Conservation (phyloP, 2,797 vertebrate genomes). For the Spinus pinus region DNA sequence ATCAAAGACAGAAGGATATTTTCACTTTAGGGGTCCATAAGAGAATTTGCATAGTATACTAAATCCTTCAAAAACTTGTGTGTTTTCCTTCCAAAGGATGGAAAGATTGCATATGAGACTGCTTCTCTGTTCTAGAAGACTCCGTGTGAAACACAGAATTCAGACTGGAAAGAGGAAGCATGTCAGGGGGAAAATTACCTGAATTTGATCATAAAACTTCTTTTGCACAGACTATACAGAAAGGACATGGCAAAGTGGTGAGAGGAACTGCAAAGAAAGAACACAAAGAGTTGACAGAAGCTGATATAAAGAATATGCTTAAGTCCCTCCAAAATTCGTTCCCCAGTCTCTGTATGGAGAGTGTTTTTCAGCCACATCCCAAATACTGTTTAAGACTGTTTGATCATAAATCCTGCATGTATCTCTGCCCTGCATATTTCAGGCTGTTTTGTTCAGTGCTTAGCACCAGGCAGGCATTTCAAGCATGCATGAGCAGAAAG, state of each 20-base stretch:
- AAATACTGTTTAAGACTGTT: not conserved
- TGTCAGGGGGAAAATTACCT: not conserved
- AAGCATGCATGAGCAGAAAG: not conserved
- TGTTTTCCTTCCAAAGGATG: not conserved
- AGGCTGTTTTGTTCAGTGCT: not conserved
- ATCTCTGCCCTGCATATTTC: not conserved
- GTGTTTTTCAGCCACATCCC: not conserved
- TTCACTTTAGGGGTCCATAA: not conserved
- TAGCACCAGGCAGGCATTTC: not conserved
- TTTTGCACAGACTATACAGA: not conserved
- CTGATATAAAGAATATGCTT: not conserved
- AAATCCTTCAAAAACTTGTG: not conserved
- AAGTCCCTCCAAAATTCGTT: not conserved
- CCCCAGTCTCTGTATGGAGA: not conserved
- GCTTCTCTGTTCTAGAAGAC: not conserved
- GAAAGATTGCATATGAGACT: not conserved
- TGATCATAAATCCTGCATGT: not conserved
- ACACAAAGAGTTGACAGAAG: not conserved
- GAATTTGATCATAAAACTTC: conserved; percentile 11
- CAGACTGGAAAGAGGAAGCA: not conserved
- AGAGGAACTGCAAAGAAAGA: not conserved
- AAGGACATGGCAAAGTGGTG: not conserved
- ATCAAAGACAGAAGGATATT: not conserved
- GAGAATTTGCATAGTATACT: not conserved
- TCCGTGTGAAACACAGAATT: not conserved